phyloP scores from a whole-genome alignment of 2,113 vertebrate species.

The Promerops cafer region DNA sequence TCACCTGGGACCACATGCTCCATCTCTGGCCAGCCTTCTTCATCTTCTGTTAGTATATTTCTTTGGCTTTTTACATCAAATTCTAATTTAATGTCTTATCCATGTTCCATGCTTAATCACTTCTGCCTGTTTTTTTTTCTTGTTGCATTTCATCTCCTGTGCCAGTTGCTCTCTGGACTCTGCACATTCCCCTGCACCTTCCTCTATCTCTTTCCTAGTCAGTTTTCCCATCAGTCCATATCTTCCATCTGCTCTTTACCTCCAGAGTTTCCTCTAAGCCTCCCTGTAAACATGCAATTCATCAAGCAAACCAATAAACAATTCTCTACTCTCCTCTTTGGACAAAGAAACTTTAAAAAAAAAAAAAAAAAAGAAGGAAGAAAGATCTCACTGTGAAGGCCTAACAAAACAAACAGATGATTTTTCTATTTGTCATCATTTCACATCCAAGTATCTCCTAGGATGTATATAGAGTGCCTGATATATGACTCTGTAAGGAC shows the following conservation, averaged over 20 bases:
- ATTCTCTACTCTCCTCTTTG: background rate
- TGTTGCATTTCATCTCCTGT: background rate
- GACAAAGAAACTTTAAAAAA: background rate
- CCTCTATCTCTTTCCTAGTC: background rate
- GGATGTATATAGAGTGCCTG: background rate
- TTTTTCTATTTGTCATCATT: background rate
- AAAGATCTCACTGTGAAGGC: background rate
- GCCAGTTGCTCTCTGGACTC: accelerated
- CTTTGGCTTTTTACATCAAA: background rate
- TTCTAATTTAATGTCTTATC: background rate
- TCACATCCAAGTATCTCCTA: background rate
- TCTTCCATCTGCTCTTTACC: background rate
- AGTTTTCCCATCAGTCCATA: background rate
- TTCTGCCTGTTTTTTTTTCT: background rate
- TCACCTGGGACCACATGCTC: background rate
- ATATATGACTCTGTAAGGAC: background rate
- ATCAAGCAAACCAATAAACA: background rate
- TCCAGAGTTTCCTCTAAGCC: background rate
- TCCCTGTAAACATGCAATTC: background rate
- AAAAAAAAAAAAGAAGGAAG: accelerated
- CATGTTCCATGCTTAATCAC: background rate
- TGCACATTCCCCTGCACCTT: background rate
- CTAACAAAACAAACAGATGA: background rate
- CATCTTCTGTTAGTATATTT: background rate
- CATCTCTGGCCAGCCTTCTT: background rate